phyloP scores from a whole-genome alignment of 2,797 vertebrate species.

The Gobio occitaniae region DNA sequence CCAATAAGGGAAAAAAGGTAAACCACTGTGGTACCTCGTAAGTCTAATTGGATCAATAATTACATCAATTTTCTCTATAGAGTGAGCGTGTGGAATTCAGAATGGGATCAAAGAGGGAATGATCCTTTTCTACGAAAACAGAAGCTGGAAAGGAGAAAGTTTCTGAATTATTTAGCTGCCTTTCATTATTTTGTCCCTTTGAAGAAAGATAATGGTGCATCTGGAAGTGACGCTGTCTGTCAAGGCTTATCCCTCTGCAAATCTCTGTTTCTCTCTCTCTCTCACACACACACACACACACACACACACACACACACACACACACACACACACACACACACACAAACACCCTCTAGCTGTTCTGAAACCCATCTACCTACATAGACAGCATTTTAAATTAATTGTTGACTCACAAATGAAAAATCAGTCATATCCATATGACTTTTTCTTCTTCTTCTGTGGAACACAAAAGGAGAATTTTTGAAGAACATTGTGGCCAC shows the following conservation, averaged over 20 bases:
- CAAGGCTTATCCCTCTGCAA: conserved; percentile 28
- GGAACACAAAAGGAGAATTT: background rate
- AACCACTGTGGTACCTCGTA: conserved; percentile 43
- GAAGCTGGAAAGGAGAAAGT: conserved; percentile 34
- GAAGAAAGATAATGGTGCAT: conserved; percentile 55
- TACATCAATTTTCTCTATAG: conserved; percentile 50
- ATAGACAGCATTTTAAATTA: conserved; percentile 15
- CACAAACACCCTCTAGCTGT: background rate
- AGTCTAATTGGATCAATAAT: conserved; percentile 59
- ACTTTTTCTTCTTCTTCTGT: background rate
- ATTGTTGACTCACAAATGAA: background rate
- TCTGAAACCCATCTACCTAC: background rate
- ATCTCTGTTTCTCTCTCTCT: conserved; percentile 50
- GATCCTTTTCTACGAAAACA: conserved; percentile 48
- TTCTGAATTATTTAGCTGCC: conserved; percentile 59
- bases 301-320: background rate
- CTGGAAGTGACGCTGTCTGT: conserved; percentile 42
- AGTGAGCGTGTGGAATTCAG: conserved; percentile 20
- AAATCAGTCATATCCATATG: background rate
- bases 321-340: background rate
- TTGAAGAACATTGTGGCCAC: background rate
- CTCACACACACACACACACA: background rate
- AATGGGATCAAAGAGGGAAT: conserved; percentile 40
- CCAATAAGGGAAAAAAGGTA: conserved; percentile 41
- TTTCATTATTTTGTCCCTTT: conserved; percentile 48